phyloP scores from a whole-genome alignment of 2,113 vertebrate species.

The Galemys pyrenaicus region DNA sequence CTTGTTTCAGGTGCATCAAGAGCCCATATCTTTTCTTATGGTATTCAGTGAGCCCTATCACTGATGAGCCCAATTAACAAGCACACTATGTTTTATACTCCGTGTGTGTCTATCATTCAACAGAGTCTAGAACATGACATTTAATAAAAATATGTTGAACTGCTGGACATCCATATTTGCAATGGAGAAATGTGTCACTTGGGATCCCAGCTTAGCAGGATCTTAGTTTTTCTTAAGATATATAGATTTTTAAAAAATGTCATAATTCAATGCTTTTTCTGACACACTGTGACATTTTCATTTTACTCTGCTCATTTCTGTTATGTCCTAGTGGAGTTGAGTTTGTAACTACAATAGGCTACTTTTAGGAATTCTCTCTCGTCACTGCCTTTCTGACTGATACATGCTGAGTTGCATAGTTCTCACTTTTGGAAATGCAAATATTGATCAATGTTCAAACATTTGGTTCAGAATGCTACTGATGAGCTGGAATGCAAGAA shows the following conservation, averaged over 20 bases:
- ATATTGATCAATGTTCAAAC: background rate
- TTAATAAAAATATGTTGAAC: background rate
- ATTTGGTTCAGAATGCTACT: slow-evolving; percentile 4
- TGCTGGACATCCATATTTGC: background rate
- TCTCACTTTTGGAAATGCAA: background rate
- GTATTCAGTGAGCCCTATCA: background rate
- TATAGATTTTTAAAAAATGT: background rate
- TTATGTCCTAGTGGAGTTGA: background rate
- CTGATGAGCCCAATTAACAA: background rate
- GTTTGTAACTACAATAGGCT: background rate
- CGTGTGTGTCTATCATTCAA: background rate
- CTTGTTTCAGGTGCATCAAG: background rate
- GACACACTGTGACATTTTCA: background rate
- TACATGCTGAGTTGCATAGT: background rate
- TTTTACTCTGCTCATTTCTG: background rate
- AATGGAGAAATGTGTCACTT: background rate
- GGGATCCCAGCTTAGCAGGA: background rate
- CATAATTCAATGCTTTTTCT: background rate
- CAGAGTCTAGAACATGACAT: background rate
- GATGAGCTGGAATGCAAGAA: background rate
- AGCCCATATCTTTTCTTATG: background rate
- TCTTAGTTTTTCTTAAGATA: background rate
- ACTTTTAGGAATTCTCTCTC: background rate
- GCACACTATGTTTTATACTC: background rate
- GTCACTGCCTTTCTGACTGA: background rate